Percentiles rank a stretch among this genome's conserved stretches.
Conservation (phyloP, 2,797 vertebrate species). For the Prunella strophiata region DNA sequence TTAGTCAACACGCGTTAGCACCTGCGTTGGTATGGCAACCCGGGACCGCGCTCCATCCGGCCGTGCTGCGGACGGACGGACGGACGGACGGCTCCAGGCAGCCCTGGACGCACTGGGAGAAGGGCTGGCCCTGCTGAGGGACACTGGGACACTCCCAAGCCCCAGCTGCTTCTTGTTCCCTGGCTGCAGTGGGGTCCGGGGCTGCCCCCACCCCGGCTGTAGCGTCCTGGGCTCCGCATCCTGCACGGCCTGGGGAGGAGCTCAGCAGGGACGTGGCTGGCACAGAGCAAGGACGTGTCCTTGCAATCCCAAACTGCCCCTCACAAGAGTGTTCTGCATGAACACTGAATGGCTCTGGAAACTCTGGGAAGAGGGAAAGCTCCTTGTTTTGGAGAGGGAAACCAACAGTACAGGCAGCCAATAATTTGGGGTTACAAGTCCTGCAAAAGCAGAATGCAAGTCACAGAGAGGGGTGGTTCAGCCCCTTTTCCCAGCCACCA, state of each 20-base stretch:
- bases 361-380: not conserved
- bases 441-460: not conserved
- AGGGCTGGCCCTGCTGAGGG: not conserved
- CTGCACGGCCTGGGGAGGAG: accelerated
- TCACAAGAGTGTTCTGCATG: accelerated
- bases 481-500: not conserved
- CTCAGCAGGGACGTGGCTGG: accelerated
- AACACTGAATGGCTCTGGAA: not conserved
- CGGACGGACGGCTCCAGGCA: not conserved
- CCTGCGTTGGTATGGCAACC: slow-evolving; percentile 79
- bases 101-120: not conserved
- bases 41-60: not conserved
- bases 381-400: not conserved
- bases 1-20: slow-evolving; percentile 62
- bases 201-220: accelerated
- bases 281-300: not conserved
- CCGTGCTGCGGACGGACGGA: accelerated
- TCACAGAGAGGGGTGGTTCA: not conserved
- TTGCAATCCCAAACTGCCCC: not conserved
- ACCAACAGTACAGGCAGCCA: accelerated
- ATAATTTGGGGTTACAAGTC: not conserved
- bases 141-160: accelerated
- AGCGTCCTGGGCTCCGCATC: accelerated
- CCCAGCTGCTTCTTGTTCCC: not conserved
- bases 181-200: accelerated